Evolutionary conservation across 1,140 invertebrate genomes (phyloP), one percentile per base, ranked within the genome.

Genomic region (Olivierus martensii): DNA sequence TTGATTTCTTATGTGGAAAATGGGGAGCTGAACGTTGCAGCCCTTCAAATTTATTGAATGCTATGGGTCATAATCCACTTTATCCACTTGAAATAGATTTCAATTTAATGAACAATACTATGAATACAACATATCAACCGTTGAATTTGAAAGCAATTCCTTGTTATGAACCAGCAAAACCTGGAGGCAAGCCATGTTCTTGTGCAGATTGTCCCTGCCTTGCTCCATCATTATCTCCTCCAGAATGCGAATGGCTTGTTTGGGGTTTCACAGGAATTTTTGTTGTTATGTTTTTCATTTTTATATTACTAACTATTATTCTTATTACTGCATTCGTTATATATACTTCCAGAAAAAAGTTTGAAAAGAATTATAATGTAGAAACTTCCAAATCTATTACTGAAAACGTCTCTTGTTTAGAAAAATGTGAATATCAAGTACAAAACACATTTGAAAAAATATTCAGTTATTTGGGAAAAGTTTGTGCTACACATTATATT

Each of bases 141-240:
- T n/a, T 81, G 47, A 73, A 84, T 66, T 74, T 76, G 1, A 51
- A 63, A 21, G 75, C 79, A 1, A 73, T 74, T 42, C 79, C 82
- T 0, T 92, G 87, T 66, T 82, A 71, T 64, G 65, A 77, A 56
- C 66, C 77, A 14, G 59, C 79, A 3, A 73, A 77, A 63, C 82
- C 86, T 65, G 79, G 79, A 67, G 48, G 45, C 15, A 74, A 78
- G 15, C 76, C 84, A 0, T 96, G 91, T 67, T 86, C 83, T 58
- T 95, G 90, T 65, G 75, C 87, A 37, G 92, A 97, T 71, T 97
- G 92, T 66, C 74, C 79, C 61, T 95, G 90, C 67, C 82, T 75
- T 34, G 79, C 83, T 17, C 73, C 79, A 9, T 79, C 83, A 2
- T 65, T 73, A 11, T 79, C 83, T 2, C 73, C 78, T 14, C 58